These are phyloP conservation scores for Perccottus glenii DNA, from an alignment of 2,113 vertebrate genomes.

Conservation along the genomic window DNA sequence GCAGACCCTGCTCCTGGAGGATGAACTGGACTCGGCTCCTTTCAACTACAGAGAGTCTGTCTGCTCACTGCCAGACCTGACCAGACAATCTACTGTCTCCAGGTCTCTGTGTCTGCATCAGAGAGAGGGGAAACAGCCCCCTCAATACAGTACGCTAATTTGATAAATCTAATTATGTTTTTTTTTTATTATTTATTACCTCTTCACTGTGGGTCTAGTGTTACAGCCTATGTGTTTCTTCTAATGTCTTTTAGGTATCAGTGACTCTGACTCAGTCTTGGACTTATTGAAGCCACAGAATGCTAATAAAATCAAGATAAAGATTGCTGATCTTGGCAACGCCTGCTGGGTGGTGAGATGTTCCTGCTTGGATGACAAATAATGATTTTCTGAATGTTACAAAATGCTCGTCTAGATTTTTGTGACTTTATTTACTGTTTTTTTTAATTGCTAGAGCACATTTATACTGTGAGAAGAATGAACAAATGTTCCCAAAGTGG, in stretches of 20 bases:
- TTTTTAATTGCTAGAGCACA: too few relatives aligned
- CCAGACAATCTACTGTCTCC: slow-evolving; percentile 23
- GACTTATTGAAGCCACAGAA: slow-evolving; percentile 87
- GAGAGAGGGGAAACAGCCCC: slow-evolving; percentile 18
- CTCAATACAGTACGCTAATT: slow-evolving; percentile 12
- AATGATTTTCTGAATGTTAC: too few relatives aligned
- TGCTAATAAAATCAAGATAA: slow-evolving; percentile 84
- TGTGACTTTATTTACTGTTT: too few relatives aligned
- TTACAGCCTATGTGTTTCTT: not conserved
- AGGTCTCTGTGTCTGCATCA: slow-evolving; percentile 44
- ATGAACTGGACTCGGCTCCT: slow-evolving; percentile 19
- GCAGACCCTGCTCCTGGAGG: slow-evolving; percentile 59
- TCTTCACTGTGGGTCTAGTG: not conserved
- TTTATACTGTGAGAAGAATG: too few relatives aligned
- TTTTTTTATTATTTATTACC: not conserved
- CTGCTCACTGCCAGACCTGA: slow-evolving; percentile 43
- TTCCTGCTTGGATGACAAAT: not conserved
- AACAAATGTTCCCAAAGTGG: too few relatives aligned
- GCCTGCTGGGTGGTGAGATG: slow-evolving; percentile 93
- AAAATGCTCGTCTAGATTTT: too few relatives aligned
- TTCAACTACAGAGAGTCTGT: slow-evolving; percentile 25
- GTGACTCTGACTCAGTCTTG: slow-evolving; percentile 80
- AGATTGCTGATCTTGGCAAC: slow-evolving; percentile 89
- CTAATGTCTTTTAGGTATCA: slow-evolving; percentile 34
- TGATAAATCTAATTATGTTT: slow-evolving; percentile 34